These are phyloP conservation scores for Sceloporus undulatus DNA, from an alignment of 2,113 vertebrate genomes.

Conservation along the genomic window DNA sequence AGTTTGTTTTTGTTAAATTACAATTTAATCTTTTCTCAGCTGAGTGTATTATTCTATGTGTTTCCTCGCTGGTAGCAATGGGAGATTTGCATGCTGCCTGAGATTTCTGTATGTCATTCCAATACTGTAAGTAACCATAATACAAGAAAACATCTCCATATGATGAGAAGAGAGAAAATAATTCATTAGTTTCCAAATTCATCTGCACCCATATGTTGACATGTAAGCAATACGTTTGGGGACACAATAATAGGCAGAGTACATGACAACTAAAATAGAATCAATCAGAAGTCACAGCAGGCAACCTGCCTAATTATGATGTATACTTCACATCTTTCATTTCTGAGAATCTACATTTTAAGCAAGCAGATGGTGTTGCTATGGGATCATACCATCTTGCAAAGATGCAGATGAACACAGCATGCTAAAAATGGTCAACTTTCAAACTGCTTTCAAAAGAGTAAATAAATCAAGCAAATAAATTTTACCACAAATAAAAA, in stretches of 20 bases:
- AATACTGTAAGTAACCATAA: constrained; percentile 65
- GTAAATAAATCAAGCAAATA: constrained; percentile 61
- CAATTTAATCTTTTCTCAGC: constrained; percentile 44
- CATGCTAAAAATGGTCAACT: constrained; percentile 68
- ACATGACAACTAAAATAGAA: constrained; percentile 63
- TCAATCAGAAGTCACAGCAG: constrained; percentile 71
- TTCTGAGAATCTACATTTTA: constrained; percentile 67
- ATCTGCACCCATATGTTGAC: constrained; percentile 65
- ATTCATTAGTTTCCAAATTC: constrained; percentile 61
- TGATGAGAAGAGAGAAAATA: constrained; percentile 48
- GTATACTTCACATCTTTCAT: constrained; percentile 73
- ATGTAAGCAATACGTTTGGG: constrained; percentile 65
- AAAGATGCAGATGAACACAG: constrained; percentile 75
- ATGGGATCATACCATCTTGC: constrained; percentile 64
- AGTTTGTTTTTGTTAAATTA: constrained; percentile 27
- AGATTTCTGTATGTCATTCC: constrained; percentile 58
- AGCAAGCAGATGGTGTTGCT: constrained; percentile 75
- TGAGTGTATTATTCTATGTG: constrained; percentile 17
- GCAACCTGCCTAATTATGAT: constrained; percentile 75
- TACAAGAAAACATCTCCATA: constrained; percentile 67
- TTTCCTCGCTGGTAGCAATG: background rate
- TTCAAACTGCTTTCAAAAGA: constrained; percentile 50
- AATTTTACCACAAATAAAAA: constrained; percentile 68
- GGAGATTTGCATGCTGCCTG: constrained; percentile 41
- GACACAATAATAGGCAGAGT: constrained; percentile 39